Base-by-base conservation (phyloP, 92 coral and sea anemone species). In the Parazoanthus swiftii region DNA sequence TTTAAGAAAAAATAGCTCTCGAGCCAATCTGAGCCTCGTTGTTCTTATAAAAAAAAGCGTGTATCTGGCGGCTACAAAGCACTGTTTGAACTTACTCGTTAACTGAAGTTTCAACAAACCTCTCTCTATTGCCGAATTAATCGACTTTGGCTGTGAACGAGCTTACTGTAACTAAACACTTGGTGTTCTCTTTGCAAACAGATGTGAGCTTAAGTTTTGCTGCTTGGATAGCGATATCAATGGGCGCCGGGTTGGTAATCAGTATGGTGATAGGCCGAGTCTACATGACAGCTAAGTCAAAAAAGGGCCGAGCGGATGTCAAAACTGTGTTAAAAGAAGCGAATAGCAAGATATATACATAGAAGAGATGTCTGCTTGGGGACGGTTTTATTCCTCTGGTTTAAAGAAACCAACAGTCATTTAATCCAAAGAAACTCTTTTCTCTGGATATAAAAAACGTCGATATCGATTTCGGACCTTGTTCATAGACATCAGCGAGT, bases 221-320 rank as follows among this genome's bases (percentile, higher is more conserved):
- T 16, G 98, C 98, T n/a, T 94, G 95, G 98, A 93, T 94, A 83
- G 95, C 98, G 46, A 94, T 94, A 74, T 89, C 95, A 3, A 94
- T 94, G 98, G 98, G 98, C 10, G 90, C 94, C 2, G 93, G 98
- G 21, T 93, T 94, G 14, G 92, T 94, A 36, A 44, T 94, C 5
- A 93, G 98, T 43, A 90, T 94, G 46, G 91, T 94, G 18, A 92
- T 92, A 16, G 98, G 94, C 1, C 91, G 98, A 18, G 98, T 88
- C 44, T 94, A 93, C 95, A 94, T 94, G 95, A 92, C 90, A 39
- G 89, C 82, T 74, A 92, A 90, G 86, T 85, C 91, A 23, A 89
- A 92, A 48, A 89, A 89, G 85, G 98, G 95, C 59, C 89, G 91
- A 58, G 92, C 92, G 77, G 93, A 93, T 37, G 82, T 94, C 33